Percentiles rank a stretch among this genome's conserved stretches.
These are phyloP conservation scores for Falco concolor DNA, from an alignment of 2,797 vertebrate species.

Conservation along the genomic window DNA sequence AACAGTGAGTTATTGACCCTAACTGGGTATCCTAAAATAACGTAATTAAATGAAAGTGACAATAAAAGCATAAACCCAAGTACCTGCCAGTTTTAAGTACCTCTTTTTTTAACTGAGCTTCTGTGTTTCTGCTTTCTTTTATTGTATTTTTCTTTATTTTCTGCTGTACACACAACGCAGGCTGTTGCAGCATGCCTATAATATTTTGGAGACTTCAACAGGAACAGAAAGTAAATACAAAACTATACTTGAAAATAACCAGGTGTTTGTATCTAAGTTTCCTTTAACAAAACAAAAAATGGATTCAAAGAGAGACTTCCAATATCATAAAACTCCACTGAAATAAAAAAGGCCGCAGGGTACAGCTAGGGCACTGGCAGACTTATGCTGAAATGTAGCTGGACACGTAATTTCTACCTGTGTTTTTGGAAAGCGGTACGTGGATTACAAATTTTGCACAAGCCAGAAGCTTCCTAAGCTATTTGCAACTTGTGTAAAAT, in stretches of 20 bases:
- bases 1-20: not conserved
- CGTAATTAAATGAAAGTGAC: not conserved
- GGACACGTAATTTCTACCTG: not conserved
- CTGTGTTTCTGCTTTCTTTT: not conserved
- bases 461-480: not conserved
- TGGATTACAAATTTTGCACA: not conserved
- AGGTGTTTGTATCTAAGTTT: not conserved
- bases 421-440: not conserved
- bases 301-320: not conserved
- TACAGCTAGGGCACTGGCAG: not conserved
- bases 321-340: not conserved
- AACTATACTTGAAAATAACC: not conserved
- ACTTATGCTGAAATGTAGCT: not conserved
- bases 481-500: not conserved
- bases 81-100: not conserved
- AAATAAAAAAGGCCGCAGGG: not conserved
- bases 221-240: not conserved
- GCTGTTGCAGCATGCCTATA: not conserved
- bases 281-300: not conserved
- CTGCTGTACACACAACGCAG: not conserved
- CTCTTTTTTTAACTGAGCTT: not conserved
- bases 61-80: not conserved
- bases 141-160: not conserved
- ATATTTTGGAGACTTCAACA: not conserved
- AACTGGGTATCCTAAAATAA: not conserved